Percentiles rank a stretch among this genome's conserved stretches.
phyloP scores from a whole-genome alignment of 2,113 vertebrate genomes.

The Cygnus buccinator region DNA sequence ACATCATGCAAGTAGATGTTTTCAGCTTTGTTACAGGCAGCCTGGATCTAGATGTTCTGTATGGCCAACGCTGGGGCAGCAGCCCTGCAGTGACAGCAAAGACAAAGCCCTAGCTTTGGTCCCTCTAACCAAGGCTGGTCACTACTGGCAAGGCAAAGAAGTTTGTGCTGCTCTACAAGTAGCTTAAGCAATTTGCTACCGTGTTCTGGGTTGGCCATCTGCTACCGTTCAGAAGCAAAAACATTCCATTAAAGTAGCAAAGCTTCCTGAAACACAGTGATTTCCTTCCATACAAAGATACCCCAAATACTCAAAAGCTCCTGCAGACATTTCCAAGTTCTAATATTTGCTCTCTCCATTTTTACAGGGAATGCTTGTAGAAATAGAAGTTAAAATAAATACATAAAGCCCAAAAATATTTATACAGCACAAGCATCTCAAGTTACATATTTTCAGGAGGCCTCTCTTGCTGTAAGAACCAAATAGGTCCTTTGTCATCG shows the following conservation, averaged over 20 bases:
- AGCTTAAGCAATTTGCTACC: not conserved
- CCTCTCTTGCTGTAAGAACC: not conserved
- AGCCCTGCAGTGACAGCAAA: not conserved
- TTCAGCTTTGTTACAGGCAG: not conserved
- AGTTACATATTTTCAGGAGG: not conserved
- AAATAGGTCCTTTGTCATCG: not conserved
- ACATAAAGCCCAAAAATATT: not conserved
- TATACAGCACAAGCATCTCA: not conserved
- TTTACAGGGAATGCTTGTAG: not conserved
- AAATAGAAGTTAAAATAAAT: not conserved
- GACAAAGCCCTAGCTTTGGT: not conserved
- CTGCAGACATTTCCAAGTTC: not conserved
- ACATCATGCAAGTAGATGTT: not conserved
- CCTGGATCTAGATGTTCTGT: not conserved
- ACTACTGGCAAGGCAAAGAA: not conserved
- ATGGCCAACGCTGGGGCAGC: not conserved
- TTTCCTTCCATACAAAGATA: not conserved
- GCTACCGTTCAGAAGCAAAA: not conserved
- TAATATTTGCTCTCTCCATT: not conserved
- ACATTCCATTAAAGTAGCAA: not conserved
- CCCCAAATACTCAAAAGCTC: constrained; percentile 1
- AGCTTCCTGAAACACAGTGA: not conserved
- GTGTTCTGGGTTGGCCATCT: not conserved
- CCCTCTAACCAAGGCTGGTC: not conserved
- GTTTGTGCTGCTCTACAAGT: not conserved